Base-by-base conservation (phyloP, 2,888 invertebrate species). In the Lypha dubia region DNA sequence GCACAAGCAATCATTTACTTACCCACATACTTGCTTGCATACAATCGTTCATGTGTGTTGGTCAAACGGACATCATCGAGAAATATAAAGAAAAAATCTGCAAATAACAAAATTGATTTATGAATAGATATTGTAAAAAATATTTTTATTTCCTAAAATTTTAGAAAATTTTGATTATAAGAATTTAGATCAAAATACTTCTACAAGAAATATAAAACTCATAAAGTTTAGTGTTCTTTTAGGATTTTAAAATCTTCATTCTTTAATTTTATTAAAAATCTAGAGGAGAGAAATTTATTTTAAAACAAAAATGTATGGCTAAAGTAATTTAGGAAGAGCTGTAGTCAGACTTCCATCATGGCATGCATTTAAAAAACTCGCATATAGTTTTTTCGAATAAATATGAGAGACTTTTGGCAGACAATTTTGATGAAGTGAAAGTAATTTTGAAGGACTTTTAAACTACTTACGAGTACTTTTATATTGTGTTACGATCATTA, bases 161-260 rank as follows among this genome's bases (percentile, higher is more conserved):
- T 56, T 35, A 17, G 53, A 79, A 65, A n/a, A n/a, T n/a, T n/a
- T 65, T 38, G 56, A 53, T 56, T 44, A 65, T 6, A 7, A 49
- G 22, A 32, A 20, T 41, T 11, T 9, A 22, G 0, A 28, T 28
- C 28, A 13, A 20, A 73, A 68, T 62, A 67, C 65, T n/a, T n/a
- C n/a, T 60, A 76, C 79, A 79, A 75, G 46, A 32, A 53, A 53
- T 53, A 83, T 13, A 63, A 74, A 44, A 74, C 38, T 74, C 73
- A 68, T 77, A 68, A 68, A 79, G 74, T 79, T 63, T 63, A 79
- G 73, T 70, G 63, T 65, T 51, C 49, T 58, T 70, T 74, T 70
- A 71, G 70, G 62, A 83, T 83, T 70, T 75, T n/a, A 75, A 51
- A 65, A 79, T 70, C 65, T 74, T 83, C 68, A 74, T 8, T 28